These are phyloP conservation scores for Mythimna albipuncta DNA, from an alignment of 2,888 invertebrate species.

Conservation along the genomic window DNA sequence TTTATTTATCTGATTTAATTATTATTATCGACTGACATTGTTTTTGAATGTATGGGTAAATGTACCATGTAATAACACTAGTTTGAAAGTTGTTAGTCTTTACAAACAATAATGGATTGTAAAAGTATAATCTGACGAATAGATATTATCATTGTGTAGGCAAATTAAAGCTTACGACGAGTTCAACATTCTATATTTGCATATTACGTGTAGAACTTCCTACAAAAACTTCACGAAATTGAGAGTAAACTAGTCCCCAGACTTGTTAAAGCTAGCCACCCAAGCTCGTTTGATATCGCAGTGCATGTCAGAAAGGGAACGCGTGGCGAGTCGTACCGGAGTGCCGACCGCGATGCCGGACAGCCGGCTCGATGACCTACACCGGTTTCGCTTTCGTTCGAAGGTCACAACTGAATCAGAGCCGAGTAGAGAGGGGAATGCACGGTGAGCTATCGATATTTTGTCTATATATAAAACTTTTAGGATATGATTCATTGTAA, in stretches of 20 bases:
- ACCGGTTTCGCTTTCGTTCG: slow-evolving; percentile 89
- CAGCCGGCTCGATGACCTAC: slow-evolving; percentile 82
- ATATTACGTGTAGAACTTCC: background rate
- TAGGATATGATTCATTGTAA: background rate
- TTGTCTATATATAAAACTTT: background rate
- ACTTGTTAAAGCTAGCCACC: slow-evolving; percentile 16
- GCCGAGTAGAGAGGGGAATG: slow-evolving; percentile 58
- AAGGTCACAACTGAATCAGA: slow-evolving; percentile 87
- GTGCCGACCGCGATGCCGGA: slow-evolving; percentile 35
- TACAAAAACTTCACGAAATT: background rate
- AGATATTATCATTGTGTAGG: too few relatives aligned
- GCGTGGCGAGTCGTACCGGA: slow-evolving; percentile 54
- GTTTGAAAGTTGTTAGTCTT: too few relatives aligned
- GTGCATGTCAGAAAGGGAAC: slow-evolving; percentile 75
- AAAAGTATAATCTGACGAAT: too few relatives aligned
- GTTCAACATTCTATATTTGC: too few relatives aligned
- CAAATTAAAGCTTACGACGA: too few relatives aligned
- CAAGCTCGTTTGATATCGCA: slow-evolving; percentile 17
- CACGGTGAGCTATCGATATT: slow-evolving; percentile 47
- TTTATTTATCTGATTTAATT: too few relatives aligned
- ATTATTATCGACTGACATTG: too few relatives aligned
- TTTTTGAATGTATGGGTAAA: too few relatives aligned
- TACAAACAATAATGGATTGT: too few relatives aligned
- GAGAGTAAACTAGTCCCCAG: slow-evolving; percentile 4
- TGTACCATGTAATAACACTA: too few relatives aligned